A percentile compares a stretch with the other conserved stretches of the same genome.
Conservation (phyloP, 2,888 invertebrate genomes). For the Drosophila monieri region DNA sequence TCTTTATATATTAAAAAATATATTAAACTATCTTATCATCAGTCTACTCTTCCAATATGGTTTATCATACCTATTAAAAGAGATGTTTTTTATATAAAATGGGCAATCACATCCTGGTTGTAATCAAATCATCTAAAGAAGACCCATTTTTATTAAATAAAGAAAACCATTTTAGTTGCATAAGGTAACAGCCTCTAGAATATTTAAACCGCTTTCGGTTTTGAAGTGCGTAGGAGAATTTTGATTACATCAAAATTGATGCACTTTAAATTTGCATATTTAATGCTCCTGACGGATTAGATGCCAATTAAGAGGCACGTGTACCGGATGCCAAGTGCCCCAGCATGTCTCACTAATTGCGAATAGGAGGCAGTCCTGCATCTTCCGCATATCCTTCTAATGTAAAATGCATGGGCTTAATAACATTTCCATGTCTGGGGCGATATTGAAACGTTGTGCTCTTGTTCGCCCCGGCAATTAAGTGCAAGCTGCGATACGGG, state of each 20-base stretch:
- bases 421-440: constrained; percentile 52
- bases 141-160: background rate
- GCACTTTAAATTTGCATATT: constrained; percentile 30
- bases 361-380: constrained; percentile 1
- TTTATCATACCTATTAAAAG: background rate
- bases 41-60: no score
- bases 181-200: background rate
- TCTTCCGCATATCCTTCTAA: constrained; percentile 7
- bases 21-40: no score
- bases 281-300: constrained; percentile 53
- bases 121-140: no score
- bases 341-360: constrained; percentile 41
- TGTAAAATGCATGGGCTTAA: constrained; percentile 55
- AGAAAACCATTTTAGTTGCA: background rate
- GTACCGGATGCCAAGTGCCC: constrained; percentile 17
- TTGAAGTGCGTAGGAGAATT: background rate
- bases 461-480: constrained; percentile 65
- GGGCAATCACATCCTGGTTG: background rate
- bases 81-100: background rate
- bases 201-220: constrained; percentile 4
- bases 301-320: constrained; percentile 53
- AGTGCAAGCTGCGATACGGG: constrained; percentile 58
- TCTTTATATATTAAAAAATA: background rate
- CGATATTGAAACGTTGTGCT: constrained; percentile 61
- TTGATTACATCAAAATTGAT: constrained; percentile 1